These are phyloP conservation scores for Periophthalmus modestus DNA, from an alignment of 2,113 vertebrate genomes.

Conservation along the genomic window DNA sequence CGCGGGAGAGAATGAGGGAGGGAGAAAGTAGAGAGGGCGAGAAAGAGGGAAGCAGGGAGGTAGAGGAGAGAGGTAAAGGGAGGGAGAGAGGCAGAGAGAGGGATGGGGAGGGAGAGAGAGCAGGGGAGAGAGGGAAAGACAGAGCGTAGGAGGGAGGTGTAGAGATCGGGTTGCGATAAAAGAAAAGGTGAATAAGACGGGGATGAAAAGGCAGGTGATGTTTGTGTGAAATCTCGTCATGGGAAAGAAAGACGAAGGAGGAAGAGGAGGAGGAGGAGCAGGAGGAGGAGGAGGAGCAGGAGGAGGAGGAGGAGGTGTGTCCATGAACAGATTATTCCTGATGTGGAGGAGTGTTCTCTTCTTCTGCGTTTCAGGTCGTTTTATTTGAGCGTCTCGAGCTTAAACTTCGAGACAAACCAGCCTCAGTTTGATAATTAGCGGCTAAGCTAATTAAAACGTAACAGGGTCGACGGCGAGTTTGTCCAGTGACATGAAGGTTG, in stretches of 20 bases:
- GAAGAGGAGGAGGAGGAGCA: neutral
- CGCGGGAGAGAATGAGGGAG: too few relatives aligned
- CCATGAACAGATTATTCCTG: conserved; percentile 49
- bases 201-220: conserved; percentile 41
- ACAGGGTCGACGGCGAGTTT: conserved; percentile 3
- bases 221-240: conserved; percentile 42
- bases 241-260: conserved; percentile 2
- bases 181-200: conserved; percentile 50
- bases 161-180: conserved; percentile 60
- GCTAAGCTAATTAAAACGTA: conserved; percentile 71
- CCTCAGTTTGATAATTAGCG: conserved; percentile 57
- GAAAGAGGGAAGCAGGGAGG: too few relatives aligned
- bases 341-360: conserved; percentile 56
- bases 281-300: conserved; percentile 7
- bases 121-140: conserved; percentile 16
- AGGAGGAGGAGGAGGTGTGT: conserved; percentile 11
- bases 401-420: neutral
- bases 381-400: conserved; percentile 14
- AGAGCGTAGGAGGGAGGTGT: neutral
- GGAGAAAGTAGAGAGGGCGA: too few relatives aligned
- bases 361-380: conserved; percentile 15
- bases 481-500: too few relatives aligned
- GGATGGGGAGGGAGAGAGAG: too few relatives aligned
- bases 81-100: conserved; percentile 40
- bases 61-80: too few relatives aligned